Percentiles rank a stretch among this genome's conserved stretches.
Evolutionary conservation across 2,113 vertebrate species (phyloP).

Genomic region (Eleginops maclovinus): DNA sequence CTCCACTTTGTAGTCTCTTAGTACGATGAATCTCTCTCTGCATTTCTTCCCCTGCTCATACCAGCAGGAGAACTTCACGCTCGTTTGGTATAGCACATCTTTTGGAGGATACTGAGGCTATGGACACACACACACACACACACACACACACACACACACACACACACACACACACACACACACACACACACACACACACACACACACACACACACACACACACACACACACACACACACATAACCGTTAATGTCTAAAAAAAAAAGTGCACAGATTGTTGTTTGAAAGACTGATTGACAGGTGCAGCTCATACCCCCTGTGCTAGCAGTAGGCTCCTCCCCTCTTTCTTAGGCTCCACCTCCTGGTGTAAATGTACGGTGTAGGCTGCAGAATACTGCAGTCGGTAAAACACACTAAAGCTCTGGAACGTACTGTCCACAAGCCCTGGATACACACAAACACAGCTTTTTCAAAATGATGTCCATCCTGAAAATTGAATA

Average conservation of each 20-base stretch:
- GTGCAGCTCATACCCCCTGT: slow-evolving; percentile 83
- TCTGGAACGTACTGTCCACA: slow-evolving; percentile 87
- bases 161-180: slow-evolving; percentile 79
- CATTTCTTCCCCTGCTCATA: slow-evolving; percentile 89
- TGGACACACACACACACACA: slow-evolving; percentile 70
- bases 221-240: slow-evolving; percentile 51
- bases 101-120: slow-evolving; percentile 67
- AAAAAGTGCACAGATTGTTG: not conserved
- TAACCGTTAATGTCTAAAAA: slow-evolving; percentile 54
- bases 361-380: slow-evolving; percentile 86
- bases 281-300: not conserved
- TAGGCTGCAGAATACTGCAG: slow-evolving; percentile 88
- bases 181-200: slow-evolving; percentile 60
- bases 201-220: slow-evolving; percentile 78
- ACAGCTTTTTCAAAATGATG: not conserved
- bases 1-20: slow-evolving; percentile 88
- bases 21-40: slow-evolving; percentile 87
- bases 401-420: slow-evolving; percentile 90
- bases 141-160: slow-evolving; percentile 71
- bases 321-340: slow-evolving; percentile 85
- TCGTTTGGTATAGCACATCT: slow-evolving; percentile 86
- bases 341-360: slow-evolving; percentile 89
- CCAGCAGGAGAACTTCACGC: slow-evolving; percentile 77
- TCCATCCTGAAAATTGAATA: not conserved
- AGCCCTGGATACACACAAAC: slow-evolving; percentile 81